phyloP scores from a whole-genome alignment of 53 echinoderm and acorn worm species.

The Echinarachnius parma region DNA sequence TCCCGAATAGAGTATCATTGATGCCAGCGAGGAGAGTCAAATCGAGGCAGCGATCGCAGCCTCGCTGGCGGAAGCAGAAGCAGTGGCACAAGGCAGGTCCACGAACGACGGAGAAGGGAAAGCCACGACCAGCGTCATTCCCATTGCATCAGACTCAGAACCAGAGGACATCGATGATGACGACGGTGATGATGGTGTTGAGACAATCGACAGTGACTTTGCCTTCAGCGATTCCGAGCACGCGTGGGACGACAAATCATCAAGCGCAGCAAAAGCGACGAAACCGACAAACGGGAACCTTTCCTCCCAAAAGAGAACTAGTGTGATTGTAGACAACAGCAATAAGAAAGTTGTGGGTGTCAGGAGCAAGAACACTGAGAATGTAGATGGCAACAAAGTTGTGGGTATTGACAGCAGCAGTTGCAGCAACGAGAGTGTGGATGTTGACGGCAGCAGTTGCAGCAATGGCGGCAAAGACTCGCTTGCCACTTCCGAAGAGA shows the following conservation, averaged over 20 bases:
- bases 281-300: neutral
- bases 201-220: constrained; percentile 51
- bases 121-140: constrained; percentile 18
- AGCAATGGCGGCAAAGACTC: too few relatives aligned
- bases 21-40: constrained; percentile 91
- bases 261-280: neutral
- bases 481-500: too few relatives aligned
- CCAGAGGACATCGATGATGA: constrained; percentile 26
- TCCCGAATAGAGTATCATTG: constrained; percentile 72
- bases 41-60: constrained; percentile 95
- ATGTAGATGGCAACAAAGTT: constrained; percentile 17
- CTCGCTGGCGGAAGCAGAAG: constrained; percentile 72
- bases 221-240: constrained; percentile 42
- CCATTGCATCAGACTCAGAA: constrained; percentile 36
- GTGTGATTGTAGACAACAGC: constrained; percentile 7
- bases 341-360: neutral
- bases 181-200: constrained; percentile 48
- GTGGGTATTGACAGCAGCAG: too few relatives aligned
- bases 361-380: neutral
- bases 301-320: neutral
- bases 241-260: neutral
- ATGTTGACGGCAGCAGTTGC: too few relatives aligned
- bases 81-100: constrained; percentile 4
- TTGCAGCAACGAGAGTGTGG: too few relatives aligned
- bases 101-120: neutral